Percentiles rank a stretch among this genome's conserved stretches.
Conservation (phyloP, 2,113 vertebrate species). For the Phyllostomus hastatus region DNA sequence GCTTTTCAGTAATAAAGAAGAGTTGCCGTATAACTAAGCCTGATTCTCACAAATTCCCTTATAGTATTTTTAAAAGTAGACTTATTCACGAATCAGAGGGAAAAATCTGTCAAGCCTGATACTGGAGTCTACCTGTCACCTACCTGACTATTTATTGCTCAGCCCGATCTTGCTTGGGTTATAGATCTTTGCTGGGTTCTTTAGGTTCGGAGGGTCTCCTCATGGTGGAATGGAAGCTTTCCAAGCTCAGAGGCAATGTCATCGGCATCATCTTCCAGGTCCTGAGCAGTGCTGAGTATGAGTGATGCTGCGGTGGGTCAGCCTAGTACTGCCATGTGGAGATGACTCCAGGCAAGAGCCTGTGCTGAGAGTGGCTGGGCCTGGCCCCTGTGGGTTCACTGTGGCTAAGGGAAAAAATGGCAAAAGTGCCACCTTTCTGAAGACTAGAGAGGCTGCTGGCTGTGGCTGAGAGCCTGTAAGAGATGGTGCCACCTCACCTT, state of each 20-base stretch:
- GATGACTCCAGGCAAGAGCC: not conserved
- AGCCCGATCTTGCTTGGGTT: not conserved
- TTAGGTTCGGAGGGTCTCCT: not conserved
- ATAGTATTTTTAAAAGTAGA: not conserved
- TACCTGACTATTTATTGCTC: not conserved
- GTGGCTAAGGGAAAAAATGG: not conserved
- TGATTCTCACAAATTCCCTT: constrained; percentile 21
- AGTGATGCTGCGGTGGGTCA: not conserved
- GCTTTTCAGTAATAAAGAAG: not conserved
- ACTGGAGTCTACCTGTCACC: not conserved
- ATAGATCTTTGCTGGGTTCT: not conserved
- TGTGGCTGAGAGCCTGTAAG: not conserved
- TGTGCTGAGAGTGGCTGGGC: not conserved
- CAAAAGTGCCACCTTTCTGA: not conserved
- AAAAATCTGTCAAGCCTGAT: not conserved
- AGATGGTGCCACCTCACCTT: not conserved
- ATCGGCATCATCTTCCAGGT: not conserved
- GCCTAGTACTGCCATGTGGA: not conserved
- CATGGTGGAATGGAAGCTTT: not conserved
- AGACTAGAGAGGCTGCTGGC: not conserved
- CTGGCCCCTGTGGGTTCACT: not conserved
- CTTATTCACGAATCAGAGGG: not conserved
- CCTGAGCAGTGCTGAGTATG: not conserved
- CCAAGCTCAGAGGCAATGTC: not conserved
- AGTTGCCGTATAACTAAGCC: not conserved